Evolutionary conservation across 2,113 vertebrate species (phyloP), one percentile per base, ranked within the genome.

Genomic region (Mellivora capensis): DNA sequence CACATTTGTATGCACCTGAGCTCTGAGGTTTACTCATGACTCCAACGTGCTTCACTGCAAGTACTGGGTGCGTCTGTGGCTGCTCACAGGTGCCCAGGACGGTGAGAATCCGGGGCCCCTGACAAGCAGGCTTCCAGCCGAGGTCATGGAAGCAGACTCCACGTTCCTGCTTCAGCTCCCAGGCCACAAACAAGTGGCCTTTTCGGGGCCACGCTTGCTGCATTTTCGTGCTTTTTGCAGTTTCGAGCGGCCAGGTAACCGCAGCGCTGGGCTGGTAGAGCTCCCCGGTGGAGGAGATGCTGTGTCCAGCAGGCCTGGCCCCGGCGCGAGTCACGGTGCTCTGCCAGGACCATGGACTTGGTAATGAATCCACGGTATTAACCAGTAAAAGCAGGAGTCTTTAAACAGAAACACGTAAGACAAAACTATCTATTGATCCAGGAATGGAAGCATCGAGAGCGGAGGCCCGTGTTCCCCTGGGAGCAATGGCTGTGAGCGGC

Each of bases 161-260:
- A 4, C 8, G 0, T 27, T n/a, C 44, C 21, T n/a, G 31, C n/a
- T 25, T 52, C 34, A 15, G 47, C 47, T 18, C 34, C n/a, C 34
- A 25, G 15, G 34, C 31, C 25, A 21, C 13, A 25, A 37, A 11
- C 44, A 29, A 23, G 39, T 27, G 64, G 64, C 21, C 64, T 29
- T 6, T 15, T 31, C 2, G 7, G 44, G 25, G 84, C 5, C 44
- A 86, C 7, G 1, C 31, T 14, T n/a, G 15, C n/a, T 25, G 21
- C 42, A 1, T n/a, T 69, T 67, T 18, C 18, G 13, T 87, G 62
- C 62, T 29, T 34, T 20, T 52, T 29, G 34, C 64, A 18, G 44
- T 37, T 69, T 25, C 10, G 10, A 52, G 17, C 5, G 64, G 13
- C 62, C 0, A 0, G 34, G 44, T 3, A 47, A 18, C 34, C 0